These are phyloP conservation scores for Gallinago undulata DNA, from an alignment of 2,113 vertebrate genomes.

Conservation along the genomic window DNA sequence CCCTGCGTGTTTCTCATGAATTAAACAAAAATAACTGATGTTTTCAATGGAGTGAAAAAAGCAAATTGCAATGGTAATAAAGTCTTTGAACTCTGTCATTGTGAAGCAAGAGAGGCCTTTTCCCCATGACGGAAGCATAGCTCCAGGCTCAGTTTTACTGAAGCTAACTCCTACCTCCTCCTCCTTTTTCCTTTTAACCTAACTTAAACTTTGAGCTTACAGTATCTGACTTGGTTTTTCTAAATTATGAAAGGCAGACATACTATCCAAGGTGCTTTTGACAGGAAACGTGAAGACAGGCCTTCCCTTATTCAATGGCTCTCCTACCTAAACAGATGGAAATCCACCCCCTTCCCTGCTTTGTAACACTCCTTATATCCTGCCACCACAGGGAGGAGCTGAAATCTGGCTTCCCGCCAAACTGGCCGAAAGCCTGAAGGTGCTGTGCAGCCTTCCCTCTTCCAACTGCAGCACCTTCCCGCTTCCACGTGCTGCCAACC, in stretches of 20 bases:
- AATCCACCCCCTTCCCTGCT: background rate
- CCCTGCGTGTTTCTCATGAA: background rate
- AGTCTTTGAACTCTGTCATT: background rate
- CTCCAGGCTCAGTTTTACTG: background rate
- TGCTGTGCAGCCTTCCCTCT: background rate
- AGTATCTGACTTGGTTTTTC: background rate
- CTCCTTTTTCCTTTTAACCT: background rate
- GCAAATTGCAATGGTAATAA: background rate
- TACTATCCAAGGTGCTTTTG: background rate
- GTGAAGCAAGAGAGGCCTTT: background rate
- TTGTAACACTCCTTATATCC: constrained; percentile 41
- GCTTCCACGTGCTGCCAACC: background rate
- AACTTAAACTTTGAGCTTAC: background rate
- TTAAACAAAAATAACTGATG: background rate
- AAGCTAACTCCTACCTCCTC: background rate
- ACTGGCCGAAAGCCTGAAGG: constrained; percentile 30
- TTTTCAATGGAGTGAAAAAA: background rate
- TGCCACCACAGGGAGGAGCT: constrained; percentile 32
- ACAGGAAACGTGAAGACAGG: background rate
- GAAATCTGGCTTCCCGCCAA: constrained; percentile 37
- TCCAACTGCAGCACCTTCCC: background rate
- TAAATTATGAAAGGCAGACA: background rate
- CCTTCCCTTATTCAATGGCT: background rate
- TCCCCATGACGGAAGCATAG: background rate
- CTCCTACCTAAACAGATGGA: constrained; percentile 45